Evolutionary conservation across 2,888 invertebrate species (phyloP).

Genomic region (Cataglyphis altisquamis): DNA sequence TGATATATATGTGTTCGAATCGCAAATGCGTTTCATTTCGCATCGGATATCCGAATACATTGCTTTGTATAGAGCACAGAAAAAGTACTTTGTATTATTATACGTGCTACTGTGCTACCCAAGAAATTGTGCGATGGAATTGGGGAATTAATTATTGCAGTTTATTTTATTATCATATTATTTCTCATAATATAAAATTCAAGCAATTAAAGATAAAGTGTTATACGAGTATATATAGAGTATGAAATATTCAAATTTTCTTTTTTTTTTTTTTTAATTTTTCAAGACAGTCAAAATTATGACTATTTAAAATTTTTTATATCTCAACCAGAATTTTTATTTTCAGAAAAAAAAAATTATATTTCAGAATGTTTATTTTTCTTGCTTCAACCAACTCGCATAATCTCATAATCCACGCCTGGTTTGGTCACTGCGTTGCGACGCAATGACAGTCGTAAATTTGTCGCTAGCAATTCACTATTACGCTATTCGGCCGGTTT

Average conservation of each 20-base stretch:
- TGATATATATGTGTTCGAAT: background rate
- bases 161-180: background rate
- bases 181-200: slow-evolving; percentile 12
- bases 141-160: background rate
- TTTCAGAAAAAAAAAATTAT: background rate
- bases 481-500: slow-evolving; percentile 57
- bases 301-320: background rate
- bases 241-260: no score
- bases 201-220: no score
- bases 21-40: background rate
- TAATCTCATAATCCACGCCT: slow-evolving; percentile 23
- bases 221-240: no score
- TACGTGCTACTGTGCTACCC: background rate
- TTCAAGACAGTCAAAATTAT: background rate
- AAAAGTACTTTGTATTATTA: background rate
- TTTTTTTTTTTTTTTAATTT: no score
- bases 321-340: background rate
- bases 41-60: slow-evolving; percentile 12
- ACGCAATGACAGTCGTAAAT: slow-evolving; percentile 63
- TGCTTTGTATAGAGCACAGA: background rate
- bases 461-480: slow-evolving; percentile 67
- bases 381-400: background rate
- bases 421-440: slow-evolving; percentile 4
- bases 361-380: background rate
- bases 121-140: background rate